phyloP scores from a whole-genome alignment of 1,140 invertebrate genomes.

The Euura lappo region DNA sequence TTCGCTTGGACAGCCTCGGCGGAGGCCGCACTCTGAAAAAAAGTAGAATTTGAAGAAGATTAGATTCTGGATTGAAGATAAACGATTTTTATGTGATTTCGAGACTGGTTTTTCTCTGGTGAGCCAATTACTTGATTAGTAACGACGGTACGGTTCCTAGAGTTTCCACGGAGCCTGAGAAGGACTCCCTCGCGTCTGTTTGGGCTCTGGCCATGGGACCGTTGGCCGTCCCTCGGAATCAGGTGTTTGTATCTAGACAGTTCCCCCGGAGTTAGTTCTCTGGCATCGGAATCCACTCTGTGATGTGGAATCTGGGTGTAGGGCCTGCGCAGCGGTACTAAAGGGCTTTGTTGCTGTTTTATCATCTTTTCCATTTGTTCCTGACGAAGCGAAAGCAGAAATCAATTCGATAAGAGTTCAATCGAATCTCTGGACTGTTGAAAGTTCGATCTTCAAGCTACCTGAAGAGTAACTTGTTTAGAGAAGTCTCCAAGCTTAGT shows the following conservation, averaged over 20 bases:
- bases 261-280: slow-evolving; percentile 51
- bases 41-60: too few species aligned
- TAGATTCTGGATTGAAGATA: too few species aligned
- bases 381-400: slow-evolving; percentile 18
- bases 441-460: not conserved
- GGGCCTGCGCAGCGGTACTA: slow-evolving; percentile 34
- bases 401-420: too few species aligned
- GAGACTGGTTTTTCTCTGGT: too few species aligned
- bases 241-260: slow-evolving; percentile 51
- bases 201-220: slow-evolving; percentile 32
- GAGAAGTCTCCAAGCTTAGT: slow-evolving; percentile 31
- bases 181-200: slow-evolving; percentile 33
- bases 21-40: too few species aligned
- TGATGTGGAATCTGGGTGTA: slow-evolving; percentile 55
- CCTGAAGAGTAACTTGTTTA: slow-evolving; percentile 34
- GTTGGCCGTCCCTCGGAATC: slow-evolving; percentile 45
- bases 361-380: slow-evolving; percentile 45
- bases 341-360: slow-evolving; percentile 39
- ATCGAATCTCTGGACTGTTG: too few species aligned
- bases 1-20: too few species aligned
- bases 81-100: too few species aligned
- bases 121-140: slow-evolving; percentile 29
- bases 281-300: slow-evolving; percentile 52
- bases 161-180: slow-evolving; percentile 28
- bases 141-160: slow-evolving; percentile 28